Base-by-base conservation (phyloP, 2,888 invertebrate species). In the Coelopa pilipes region DNA sequence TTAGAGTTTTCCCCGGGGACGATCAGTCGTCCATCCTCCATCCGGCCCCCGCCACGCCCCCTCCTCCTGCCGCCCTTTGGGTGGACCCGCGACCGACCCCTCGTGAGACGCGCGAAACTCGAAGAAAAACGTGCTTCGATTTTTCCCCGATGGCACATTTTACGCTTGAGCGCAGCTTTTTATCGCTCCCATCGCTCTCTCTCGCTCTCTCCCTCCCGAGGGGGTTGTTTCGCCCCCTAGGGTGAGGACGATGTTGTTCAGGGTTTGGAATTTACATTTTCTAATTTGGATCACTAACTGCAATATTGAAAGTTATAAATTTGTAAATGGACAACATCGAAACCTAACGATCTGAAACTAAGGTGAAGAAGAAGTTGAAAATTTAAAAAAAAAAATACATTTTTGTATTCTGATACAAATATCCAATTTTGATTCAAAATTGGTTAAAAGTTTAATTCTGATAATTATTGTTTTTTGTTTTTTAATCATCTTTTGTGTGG, bases 271-370 rank as follows among this genome's bases (percentile, higher is more conserved):
- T 63, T 63, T 63, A 45, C 34, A 65, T 65, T 65, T 65, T 65
- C 65, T 19, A 65, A 65, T 65, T 65, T 47, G 12, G 1, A 12
- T 17, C 46, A 9, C 11, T 19, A 12, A 65, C n/a, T 17, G 65
- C 47, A 15, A 47, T 47, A 47, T 47, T 65, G 65, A 65, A 65
- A 65, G 65, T 65, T 47, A 12, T 47, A 65, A 65, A 65, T 65
- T 65, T 45, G 45, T 15, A 65, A 65, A 19, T 63, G 9, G 12
- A 65, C 15, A 65, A n/a, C n/a, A 46, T 63, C 45, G n/a, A 63
- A 34, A 63, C 7, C 15, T 46, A 46, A 15, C 15, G 34, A 34
- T 34, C 34, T 34, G 34, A 7, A 34, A 34, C 34, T 34, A 34
- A 34, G 34, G 34, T 2, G 7, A 34, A 7, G 7, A 34, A 34